Percentiles rank a stretch among this genome's conserved stretches.
Conservation (phyloP, 2,113 vertebrate genomes). For the Edolisoma coerulescens region DNA sequence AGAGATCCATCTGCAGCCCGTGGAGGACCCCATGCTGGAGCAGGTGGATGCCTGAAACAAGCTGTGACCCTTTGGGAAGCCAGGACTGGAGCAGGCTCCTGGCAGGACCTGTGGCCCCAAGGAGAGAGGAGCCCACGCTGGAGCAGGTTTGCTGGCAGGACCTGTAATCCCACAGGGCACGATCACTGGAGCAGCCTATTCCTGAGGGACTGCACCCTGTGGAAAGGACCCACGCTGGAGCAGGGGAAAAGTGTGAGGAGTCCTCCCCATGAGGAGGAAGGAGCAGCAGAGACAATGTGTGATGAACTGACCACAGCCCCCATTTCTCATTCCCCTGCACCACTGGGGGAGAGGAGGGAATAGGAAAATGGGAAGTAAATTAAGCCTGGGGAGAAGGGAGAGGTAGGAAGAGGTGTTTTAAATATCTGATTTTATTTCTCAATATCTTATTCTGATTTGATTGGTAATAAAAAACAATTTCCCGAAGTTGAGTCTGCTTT, state of each 20-base stretch:
- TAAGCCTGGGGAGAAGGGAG: not conserved
- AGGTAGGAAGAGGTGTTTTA: not conserved
- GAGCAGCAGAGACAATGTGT: not conserved
- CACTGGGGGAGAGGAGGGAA: not conserved
- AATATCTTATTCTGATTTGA: not conserved
- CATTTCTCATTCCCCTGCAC: not conserved
- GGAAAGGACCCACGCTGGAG: not conserved
- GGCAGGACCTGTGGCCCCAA: not conserved
- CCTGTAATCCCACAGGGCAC: not conserved
- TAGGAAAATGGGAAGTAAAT: not conserved
- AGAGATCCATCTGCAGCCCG: not conserved
- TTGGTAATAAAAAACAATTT: not conserved
- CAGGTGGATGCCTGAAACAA: not conserved
- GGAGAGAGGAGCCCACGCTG: rapidly evolving
- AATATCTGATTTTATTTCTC: not conserved
- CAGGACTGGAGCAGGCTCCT: not conserved
- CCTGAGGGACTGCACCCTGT: not conserved
- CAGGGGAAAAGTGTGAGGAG: not conserved
- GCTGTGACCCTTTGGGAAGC: not conserved
- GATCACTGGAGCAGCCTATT: not conserved
- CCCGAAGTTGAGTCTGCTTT: not conserved
- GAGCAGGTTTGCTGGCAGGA: not conserved
- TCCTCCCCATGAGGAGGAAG: not conserved
- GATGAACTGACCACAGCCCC: not conserved
- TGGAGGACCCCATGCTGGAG: not conserved